A percentile compares a stretch with the other conserved stretches of the same genome.
Conservation (phyloP, 2,888 invertebrate species). For the Omphaloscelis lunosa region DNA sequence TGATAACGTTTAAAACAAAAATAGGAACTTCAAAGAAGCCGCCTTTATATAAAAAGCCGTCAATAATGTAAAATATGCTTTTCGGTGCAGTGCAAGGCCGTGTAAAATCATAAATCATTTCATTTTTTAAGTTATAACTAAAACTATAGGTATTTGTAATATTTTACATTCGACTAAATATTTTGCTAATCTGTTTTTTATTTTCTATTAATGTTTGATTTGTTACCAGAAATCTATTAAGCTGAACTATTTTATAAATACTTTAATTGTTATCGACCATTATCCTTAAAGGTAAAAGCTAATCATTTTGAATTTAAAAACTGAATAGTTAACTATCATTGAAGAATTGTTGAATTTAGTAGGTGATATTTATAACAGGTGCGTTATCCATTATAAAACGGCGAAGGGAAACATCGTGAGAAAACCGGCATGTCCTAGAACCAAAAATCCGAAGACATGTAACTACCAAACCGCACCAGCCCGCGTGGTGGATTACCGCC, state of each 20-base stretch:
- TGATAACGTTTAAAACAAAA: conserved; percentile 20
- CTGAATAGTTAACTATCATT: background rate
- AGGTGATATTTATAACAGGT: background rate
- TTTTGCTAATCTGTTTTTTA: background rate
- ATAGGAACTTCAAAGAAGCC: conserved; percentile 46
- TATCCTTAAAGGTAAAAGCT: background rate
- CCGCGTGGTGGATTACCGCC: too few species aligned
- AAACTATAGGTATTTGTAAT: background rate
- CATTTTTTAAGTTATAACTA: conserved; percentile 4
- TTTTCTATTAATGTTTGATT: background rate
- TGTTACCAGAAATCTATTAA: background rate
- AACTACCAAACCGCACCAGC: too few species aligned
- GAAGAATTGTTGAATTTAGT: background rate
- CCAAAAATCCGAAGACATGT: too few species aligned
- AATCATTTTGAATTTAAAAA: background rate
- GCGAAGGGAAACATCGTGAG: too few species aligned
- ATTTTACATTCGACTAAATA: conserved; percentile 6
- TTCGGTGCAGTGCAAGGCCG: conserved; percentile 47
- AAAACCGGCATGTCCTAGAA: too few species aligned
- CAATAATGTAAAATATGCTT: conserved; percentile 45
- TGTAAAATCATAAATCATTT: conserved; percentile 48
- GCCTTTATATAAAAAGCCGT: conserved; percentile 35
- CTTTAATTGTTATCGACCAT: background rate
- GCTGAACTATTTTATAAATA: background rate
- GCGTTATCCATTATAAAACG: background rate